Base-by-base conservation (phyloP, 2,797 vertebrate species). In the Glyptemys insculpta region DNA sequence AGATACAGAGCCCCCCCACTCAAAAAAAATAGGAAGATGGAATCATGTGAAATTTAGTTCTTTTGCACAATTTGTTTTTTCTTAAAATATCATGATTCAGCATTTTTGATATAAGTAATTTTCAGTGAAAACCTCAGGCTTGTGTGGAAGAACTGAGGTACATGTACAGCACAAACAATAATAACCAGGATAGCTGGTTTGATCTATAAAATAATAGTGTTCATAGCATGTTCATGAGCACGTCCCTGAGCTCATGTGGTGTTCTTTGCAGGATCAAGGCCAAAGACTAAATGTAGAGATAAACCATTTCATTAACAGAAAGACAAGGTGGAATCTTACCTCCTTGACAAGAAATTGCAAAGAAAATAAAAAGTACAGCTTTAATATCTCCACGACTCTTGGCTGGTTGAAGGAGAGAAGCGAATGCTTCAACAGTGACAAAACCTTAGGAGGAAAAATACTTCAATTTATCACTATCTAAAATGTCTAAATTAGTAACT, bases 321-420 rank as follows among this genome's bases (percentile, higher is more conserved):
- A 80, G 9, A 19, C 5, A 85, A 34, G 31, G n/a, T 3, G 5
- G 44, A 49, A 14, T 84, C 76, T 49, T 97, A 97, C 96, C 96
- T 97, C 94, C 87, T 96, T 95, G 9, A 97, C 68, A 25, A 98
- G 89, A 87, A 97, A 95, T 50, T 96, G 96, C 79, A 97, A 54
- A 53, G 95, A 96, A 96, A 98, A 98, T 50, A 97, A 47, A 86
- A 97, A 97, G 83, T 96, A 97, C 50, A 97, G 94, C 82, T 98
- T 97, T 82, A 98, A 89, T 56, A 96, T 93, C 52, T 96, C 81
- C 76, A 90, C 14, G 34, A 29, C 27, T 72, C 56, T 84, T 25
- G 91, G 91, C 8, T 89, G 72, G 37, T 97, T 97, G 89, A 97
- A 98, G 85, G 97, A 95, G 56, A 98, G 68, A 88, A 98, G 41